Percentiles rank a stretch among this genome's conserved stretches.
Conservation (phyloP, 2,888 invertebrate genomes). For the Tanaodytes sp. region DNA sequence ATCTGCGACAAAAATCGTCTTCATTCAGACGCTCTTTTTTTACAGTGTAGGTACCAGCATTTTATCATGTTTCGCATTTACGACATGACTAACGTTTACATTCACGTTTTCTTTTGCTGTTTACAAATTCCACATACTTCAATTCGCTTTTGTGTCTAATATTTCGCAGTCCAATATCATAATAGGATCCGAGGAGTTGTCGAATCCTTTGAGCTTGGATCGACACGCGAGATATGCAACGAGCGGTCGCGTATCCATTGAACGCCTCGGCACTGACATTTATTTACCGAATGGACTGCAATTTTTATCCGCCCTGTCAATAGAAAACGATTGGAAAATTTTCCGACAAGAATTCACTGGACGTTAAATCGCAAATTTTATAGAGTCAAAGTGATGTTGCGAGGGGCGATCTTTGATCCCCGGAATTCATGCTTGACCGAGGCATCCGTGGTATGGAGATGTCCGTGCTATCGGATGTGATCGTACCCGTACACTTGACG, state of each 20-base stretch:
- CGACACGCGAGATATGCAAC: too few relatives aligned
- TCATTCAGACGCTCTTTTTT: too few relatives aligned
- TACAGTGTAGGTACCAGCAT: too few relatives aligned
- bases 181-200: too few relatives aligned
- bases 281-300: slow-evolving; percentile 5
- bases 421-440: slow-evolving; percentile 41
- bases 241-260: background rate
- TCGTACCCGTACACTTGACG: slow-evolving; percentile 47
- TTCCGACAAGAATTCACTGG: slow-evolving; percentile 29
- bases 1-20: too few relatives aligned
- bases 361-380: slow-evolving; percentile 34
- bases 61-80: too few relatives aligned
- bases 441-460: slow-evolving; percentile 42
- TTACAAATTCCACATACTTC: too few relatives aligned
- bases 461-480: slow-evolving; percentile 32
- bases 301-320: slow-evolving; percentile 18
- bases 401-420: slow-evolving; percentile 40
- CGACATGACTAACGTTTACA: too few relatives aligned
- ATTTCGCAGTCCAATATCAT: too few relatives aligned
- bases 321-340: slow-evolving; percentile 28
- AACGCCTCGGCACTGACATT: slow-evolving; percentile 1
- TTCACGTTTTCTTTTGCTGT: too few relatives aligned
- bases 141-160: too few relatives aligned
- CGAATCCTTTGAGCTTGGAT: too few relatives aligned
- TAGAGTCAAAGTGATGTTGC: slow-evolving; percentile 33